phyloP scores from a whole-genome alignment of 2,113 vertebrate species.

The Cyphomyrus plagiostoma region DNA sequence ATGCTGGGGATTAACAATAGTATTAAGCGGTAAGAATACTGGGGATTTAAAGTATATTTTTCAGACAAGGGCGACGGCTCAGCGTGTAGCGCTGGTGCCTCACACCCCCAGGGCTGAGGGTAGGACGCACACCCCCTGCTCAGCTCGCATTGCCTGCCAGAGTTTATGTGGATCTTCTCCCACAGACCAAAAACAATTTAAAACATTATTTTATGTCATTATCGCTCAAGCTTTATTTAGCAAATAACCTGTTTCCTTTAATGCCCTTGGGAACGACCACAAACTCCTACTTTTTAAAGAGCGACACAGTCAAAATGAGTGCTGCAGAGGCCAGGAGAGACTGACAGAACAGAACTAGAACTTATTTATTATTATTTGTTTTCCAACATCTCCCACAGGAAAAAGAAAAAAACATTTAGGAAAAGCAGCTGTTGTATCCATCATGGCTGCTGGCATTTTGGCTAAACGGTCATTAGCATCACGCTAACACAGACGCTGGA shows the following conservation, averaged over 20 bases:
- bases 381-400: not conserved
- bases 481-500: not conserved
- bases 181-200: not conserved
- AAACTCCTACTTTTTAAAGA: not conserved
- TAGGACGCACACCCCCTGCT: not conserved
- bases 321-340: not conserved
- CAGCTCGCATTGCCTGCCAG: not conserved
- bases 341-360: not conserved
- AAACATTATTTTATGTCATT: not conserved
- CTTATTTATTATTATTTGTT: not conserved
- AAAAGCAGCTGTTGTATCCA: not conserved
- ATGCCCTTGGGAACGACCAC: not conserved
- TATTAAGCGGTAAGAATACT: not conserved
- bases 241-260: not conserved
- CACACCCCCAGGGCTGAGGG: not conserved
- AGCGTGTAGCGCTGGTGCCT: not conserved
- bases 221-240: not conserved
- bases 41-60: not conserved
- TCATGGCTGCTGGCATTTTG: not conserved
- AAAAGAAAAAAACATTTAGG: not conserved
- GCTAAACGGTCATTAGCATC: not conserved
- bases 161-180: not conserved
- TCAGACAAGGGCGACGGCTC: not conserved
- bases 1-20: not conserved
- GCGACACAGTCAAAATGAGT: not conserved